A percentile compares a stretch with the other conserved stretches of the same genome.
phyloP scores from a whole-genome alignment of 2,113 vertebrate genomes.

The Psittacula cyanocephala region DNA sequence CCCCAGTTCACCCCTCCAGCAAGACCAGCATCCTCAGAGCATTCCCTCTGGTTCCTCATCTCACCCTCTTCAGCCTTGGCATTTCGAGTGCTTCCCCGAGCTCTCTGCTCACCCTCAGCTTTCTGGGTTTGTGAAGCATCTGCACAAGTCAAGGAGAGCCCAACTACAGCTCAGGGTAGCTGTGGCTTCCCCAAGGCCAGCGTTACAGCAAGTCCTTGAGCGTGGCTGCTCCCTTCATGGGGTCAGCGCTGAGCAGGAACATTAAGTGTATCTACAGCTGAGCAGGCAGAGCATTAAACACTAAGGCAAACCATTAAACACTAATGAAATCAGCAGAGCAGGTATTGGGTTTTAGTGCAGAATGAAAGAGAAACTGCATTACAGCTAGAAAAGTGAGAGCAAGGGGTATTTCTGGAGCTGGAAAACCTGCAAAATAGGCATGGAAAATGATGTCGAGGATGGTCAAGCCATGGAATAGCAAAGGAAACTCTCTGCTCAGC shows the following conservation, averaged over 20 bases:
- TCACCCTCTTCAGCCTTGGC: neutral
- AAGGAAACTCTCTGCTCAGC: neutral
- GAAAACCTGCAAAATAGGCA: neutral
- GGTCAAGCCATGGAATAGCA: neutral
- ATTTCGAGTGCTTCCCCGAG: neutral
- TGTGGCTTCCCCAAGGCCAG: neutral
- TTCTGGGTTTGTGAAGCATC: neutral
- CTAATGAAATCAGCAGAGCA: neutral
- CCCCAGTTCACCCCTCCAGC: too few species aligned
- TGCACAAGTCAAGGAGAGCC: neutral
- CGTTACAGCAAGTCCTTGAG: neutral
- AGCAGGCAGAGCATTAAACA: neutral
- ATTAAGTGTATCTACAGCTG: neutral
- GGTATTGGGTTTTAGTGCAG: fast-evolving
- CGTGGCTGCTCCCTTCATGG: neutral
- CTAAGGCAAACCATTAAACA: neutral
- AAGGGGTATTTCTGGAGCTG: neutral
- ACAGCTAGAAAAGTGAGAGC: neutral
- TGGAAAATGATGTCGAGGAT: neutral
- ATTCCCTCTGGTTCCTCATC: too few species aligned
- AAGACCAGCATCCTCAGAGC: neutral
- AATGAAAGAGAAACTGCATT: neutral
- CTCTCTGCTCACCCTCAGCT: neutral
- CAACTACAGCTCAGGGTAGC: neutral
- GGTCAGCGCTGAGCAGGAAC: neutral